These are phyloP conservation scores for Parasteatoda tepidariorum DNA, from an alignment of 1,140 invertebrate species.

Conservation along the genomic window DNA sequence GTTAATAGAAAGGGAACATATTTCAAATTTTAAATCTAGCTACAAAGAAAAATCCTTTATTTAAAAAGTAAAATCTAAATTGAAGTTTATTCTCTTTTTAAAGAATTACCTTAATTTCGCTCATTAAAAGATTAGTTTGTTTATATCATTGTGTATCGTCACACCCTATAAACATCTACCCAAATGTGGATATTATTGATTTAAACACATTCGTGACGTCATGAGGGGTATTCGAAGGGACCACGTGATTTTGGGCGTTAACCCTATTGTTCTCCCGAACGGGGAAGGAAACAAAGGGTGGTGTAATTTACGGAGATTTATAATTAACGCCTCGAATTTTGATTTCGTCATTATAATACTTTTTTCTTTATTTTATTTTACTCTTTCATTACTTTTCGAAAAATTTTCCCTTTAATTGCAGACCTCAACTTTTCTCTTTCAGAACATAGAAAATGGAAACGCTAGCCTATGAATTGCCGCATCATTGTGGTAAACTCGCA, in stretches of 20 bases:
- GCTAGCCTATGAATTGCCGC: neutral
- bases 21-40: too few relatives aligned
- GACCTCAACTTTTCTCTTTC: slow-evolving; percentile 8
- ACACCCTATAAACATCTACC: slow-evolving; percentile 20
- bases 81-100: too few relatives aligned
- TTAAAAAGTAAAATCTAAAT: too few relatives aligned
- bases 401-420: slow-evolving; percentile 46
- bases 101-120: too few relatives aligned
- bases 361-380: neutral
- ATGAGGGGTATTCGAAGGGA: slow-evolving; percentile 7
- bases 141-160: slow-evolving; percentile 36
- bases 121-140: too few relatives aligned
- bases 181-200: slow-evolving; percentile 40
- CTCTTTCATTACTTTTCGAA: neutral
- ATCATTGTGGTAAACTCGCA: too few relatives aligned
- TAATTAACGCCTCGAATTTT: slow-evolving; percentile 58
- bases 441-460: slow-evolving; percentile 8
- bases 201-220: slow-evolving; percentile 46
- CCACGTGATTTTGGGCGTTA: slow-evolving; percentile 58
- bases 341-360: slow-evolving; percentile 50
- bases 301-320: slow-evolving; percentile 60
- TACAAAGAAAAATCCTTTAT: too few relatives aligned
- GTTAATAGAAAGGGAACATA: too few relatives aligned
- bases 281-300: slow-evolving; percentile 55
- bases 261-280: slow-evolving; percentile 34